Conservation (phyloP, 2,797 vertebrate species). For the Podarcis siculus region DNA sequence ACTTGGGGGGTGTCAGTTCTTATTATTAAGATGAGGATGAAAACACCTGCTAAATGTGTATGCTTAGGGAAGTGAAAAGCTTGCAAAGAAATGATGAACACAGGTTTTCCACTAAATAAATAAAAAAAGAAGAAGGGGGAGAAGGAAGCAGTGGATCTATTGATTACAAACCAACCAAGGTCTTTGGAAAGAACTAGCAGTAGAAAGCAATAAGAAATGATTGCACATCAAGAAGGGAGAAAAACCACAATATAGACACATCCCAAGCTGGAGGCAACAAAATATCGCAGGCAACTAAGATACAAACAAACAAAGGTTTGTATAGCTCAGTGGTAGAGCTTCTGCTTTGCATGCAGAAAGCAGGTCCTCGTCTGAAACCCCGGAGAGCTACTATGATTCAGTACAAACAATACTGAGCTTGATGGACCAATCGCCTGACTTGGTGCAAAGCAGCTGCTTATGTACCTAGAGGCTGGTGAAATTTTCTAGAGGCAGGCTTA, state of each 20-base stretch:
- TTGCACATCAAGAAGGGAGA: no score
- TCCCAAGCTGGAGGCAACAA: no score
- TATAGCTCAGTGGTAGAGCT: neutral
- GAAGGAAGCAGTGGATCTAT: neutral
- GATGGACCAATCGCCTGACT: no score
- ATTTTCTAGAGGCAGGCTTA: no score
- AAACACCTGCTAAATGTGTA: constrained; percentile 65
- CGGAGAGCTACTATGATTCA: no score
- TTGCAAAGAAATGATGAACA: constrained; percentile 43
- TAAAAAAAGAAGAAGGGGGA: neutral
- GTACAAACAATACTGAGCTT: no score
- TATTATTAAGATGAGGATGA: constrained; percentile 71
- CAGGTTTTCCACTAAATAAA: constrained; percentile 1
- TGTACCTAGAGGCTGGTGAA: no score
- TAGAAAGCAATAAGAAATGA: neutral
- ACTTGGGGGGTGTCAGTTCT: constrained; percentile 73
- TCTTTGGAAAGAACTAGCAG: neutral
- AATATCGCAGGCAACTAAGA: neutral
- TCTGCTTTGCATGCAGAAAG: neutral
- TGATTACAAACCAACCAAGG: neutral
- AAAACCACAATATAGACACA: neutral
- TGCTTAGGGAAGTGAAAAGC: constrained; percentile 49
- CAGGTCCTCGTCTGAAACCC: no score
- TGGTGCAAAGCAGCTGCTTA: no score
- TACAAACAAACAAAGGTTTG: neutral